Percentiles rank a stretch among this genome's conserved stretches.
Evolutionary conservation across 2,113 vertebrate species (phyloP).

Genomic region (Leucoraja erinaceus): DNA sequence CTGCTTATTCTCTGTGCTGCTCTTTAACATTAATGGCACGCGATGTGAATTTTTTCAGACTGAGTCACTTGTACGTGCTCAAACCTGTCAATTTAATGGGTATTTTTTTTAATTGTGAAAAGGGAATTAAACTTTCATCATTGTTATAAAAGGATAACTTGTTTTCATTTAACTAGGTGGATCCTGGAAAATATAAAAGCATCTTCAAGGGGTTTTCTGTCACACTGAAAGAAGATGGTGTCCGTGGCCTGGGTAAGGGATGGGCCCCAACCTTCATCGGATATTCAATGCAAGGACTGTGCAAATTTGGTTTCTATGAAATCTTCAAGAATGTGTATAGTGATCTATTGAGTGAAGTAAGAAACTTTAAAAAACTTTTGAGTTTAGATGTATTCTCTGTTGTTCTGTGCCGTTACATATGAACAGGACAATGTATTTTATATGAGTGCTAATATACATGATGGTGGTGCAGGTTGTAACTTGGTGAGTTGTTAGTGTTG

Average conservation of each 20-base stretch:
- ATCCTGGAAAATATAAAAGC: conserved; percentile 87
- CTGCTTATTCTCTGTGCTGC: not conserved
- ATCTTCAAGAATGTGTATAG: conserved; percentile 91
- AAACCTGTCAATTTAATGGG: no score
- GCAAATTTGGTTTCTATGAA: conserved; percentile 99
- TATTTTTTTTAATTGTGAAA: not conserved
- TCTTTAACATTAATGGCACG: not conserved
- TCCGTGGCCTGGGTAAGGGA: conserved; percentile 87
- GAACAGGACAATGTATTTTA: not conserved
- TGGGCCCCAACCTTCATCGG: conserved; percentile 97
- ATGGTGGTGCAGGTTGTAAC: not conserved
- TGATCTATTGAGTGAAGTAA: conserved; percentile 86
- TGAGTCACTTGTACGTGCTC: not conserved
- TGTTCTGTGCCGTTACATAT: not conserved
- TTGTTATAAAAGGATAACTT: not conserved
- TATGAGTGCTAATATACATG: not conserved
- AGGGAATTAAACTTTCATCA: not conserved
- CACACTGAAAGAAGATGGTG: conserved; percentile 83
- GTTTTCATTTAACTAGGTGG: conserved; percentile 62
- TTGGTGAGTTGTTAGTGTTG: no score
- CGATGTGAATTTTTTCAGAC: no score
- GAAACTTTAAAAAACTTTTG: conserved; percentile 35
- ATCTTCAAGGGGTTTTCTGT: conserved; percentile 89
- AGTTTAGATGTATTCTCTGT: no score
- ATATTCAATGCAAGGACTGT: conserved; percentile 96